phyloP scores from a whole-genome alignment of 1,140 invertebrate genomes.

The Aphelinus atriplicis region DNA sequence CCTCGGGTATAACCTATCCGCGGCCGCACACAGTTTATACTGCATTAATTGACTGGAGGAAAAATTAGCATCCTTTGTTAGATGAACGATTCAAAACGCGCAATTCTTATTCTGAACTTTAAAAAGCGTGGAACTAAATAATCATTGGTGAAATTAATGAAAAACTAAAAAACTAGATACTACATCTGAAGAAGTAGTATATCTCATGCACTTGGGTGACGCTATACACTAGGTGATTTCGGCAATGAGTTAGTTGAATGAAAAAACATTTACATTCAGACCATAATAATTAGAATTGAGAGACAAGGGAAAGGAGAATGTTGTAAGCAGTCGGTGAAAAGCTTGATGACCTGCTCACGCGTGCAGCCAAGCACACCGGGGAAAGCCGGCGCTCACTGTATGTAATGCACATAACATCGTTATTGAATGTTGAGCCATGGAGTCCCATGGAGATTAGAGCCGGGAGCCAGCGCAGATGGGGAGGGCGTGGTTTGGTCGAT shows the following conservation, averaged over 20 bases:
- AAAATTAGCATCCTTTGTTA: too few relatives aligned
- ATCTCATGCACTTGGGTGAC: too few relatives aligned
- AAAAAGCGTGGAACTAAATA: too few relatives aligned
- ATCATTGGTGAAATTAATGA: too few relatives aligned
- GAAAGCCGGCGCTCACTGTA: conserved; percentile 1
- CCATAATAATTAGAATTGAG: too few relatives aligned
- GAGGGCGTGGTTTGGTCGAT: conserved; percentile 11
- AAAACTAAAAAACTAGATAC: too few relatives aligned
- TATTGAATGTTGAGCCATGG: conserved; percentile 26
- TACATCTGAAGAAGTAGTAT: too few relatives aligned
- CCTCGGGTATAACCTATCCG: too few relatives aligned
- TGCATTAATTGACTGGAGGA: too few relatives aligned
- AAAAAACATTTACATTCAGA: background rate
- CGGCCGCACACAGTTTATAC: too few relatives aligned
- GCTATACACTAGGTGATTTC: background rate
- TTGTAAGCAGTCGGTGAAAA: background rate
- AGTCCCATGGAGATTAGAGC: conserved; percentile 6
- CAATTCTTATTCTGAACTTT: too few relatives aligned
- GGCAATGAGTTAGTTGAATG: background rate
- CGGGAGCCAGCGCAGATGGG: background rate
- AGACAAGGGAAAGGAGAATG: background rate
- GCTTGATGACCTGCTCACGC: background rate
- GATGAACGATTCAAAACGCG: too few relatives aligned
- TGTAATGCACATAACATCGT: conserved; percentile 2
- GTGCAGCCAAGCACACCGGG: background rate